Evolutionary conservation across 2,797 vertebrate genomes (phyloP).

Genomic region (Poeciliopsis infans): DNA sequence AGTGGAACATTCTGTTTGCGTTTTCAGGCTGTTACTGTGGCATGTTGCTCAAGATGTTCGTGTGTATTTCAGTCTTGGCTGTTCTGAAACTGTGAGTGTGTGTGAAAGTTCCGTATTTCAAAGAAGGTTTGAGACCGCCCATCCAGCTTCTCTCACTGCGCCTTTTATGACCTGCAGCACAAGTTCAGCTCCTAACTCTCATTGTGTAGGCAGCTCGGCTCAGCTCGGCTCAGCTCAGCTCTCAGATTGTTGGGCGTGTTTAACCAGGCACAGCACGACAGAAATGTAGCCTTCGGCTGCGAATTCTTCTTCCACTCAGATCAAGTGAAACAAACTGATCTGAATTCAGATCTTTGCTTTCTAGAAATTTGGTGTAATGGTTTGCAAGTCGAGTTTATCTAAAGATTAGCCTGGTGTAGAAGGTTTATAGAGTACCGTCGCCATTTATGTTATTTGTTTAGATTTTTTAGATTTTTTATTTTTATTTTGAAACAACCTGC

Average conservation of each 20-base stretch:
- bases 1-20: neutral
- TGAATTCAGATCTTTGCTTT: constrained; percentile 11
- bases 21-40: neutral
- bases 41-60: neutral
- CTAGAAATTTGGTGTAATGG: neutral
- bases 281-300: constrained; percentile 48
- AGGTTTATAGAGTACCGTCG: neutral
- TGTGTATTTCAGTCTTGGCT: neutral
- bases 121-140: neutral
- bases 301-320: constrained; percentile 43
- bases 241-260: constrained; percentile 38
- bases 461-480: neutral
- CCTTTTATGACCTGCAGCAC: constrained; percentile 5
- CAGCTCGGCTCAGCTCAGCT: neutral
- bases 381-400: neutral
- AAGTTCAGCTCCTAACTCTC: constrained; percentile 2
- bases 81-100: neutral
- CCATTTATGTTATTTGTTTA: neutral
- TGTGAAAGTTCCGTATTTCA: constrained; percentile 16
- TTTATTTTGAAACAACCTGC: too few relatives aligned
- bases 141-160: neutral
- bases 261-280: constrained; percentile 15
- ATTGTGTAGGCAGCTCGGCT: constrained; percentile 11
- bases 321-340: constrained; percentile 15
- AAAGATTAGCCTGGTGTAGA: neutral